Evolutionary conservation across 2,888 invertebrate species (phyloP).

Genomic region (Liopterus haemorrhoidalis): DNA sequence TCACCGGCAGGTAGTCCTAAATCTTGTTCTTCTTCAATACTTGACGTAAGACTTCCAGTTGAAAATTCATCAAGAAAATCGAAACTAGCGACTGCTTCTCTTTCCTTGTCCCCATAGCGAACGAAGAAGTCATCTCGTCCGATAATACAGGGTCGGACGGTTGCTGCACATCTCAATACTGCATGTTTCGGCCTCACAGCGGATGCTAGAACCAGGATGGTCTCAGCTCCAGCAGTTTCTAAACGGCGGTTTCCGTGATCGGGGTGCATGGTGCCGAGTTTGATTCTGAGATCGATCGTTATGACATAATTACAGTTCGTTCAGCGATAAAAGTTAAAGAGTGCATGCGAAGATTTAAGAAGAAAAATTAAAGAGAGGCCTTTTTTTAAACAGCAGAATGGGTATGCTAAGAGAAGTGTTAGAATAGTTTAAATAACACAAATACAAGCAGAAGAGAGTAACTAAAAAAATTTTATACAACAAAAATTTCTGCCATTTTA

Average conservation of each 20-base stretch:
- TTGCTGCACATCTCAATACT: conserved; percentile 45
- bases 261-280: conserved; percentile 47
- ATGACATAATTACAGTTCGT: conserved; percentile 32
- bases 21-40: conserved; percentile 27
- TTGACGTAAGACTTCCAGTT: conserved; percentile 15
- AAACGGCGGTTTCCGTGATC: conserved; percentile 46
- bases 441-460: too few relatives aligned
- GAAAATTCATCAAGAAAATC: conserved; percentile 65
- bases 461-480: too few relatives aligned
- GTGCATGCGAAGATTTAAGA: neutral
- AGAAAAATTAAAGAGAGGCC: conserved; percentile 1
- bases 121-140: conserved; percentile 72
- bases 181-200: conserved; percentile 55
- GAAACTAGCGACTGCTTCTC: conserved; percentile 71
- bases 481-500: too few relatives aligned
- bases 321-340: conserved; percentile 18
- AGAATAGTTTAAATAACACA: too few relatives aligned
- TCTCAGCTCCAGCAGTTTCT: conserved; percentile 30
- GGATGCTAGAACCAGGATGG: conserved; percentile 50
- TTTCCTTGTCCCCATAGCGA: conserved; percentile 70
- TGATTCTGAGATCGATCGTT: conserved; percentile 26
- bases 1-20: too few relatives aligned
- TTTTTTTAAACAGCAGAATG: neutral
- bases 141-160: conserved; percentile 62
- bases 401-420: too few relatives aligned